Conservation (phyloP, 2,113 vertebrate species). For the Typhlomys cinereus region DNA sequence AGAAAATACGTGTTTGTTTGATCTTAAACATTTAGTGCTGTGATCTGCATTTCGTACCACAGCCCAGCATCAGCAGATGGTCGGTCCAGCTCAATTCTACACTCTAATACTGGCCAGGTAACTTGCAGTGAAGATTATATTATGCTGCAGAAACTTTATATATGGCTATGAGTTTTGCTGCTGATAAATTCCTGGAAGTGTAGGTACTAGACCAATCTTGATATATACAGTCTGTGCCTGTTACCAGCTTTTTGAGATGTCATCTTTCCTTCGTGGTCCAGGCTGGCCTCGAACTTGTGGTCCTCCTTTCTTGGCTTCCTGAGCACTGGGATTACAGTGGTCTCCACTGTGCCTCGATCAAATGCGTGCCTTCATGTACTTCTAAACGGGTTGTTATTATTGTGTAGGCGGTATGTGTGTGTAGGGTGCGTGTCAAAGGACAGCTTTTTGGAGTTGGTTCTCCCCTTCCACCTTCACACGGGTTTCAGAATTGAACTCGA, state of each 20-base stretch:
- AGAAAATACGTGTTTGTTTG: neutral
- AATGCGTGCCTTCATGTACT: neutral
- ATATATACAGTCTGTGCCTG: neutral
- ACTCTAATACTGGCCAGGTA: neutral
- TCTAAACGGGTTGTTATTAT: too few relatives aligned
- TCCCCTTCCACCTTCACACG: too few relatives aligned
- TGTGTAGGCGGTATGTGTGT: too few relatives aligned
- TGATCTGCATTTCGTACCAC: neutral
- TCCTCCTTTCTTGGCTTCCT: neutral
- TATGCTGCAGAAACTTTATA: neutral
- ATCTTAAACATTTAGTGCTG: neutral
- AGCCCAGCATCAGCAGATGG: neutral
- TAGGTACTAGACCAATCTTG: neutral
- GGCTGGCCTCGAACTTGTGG: neutral
- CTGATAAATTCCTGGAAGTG: neutral
- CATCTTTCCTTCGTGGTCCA: neutral
- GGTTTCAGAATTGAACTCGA: too few relatives aligned
- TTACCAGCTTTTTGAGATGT: neutral
- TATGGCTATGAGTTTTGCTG: neutral
- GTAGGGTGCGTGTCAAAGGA: too few relatives aligned
- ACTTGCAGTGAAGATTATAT: neutral
- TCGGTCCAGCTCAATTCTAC: neutral
- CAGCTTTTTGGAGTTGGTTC: too few relatives aligned
- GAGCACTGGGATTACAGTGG: neutral
- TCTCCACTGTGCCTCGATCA: neutral